Evolutionary conservation across 2,888 invertebrate species (phyloP), one percentile per base, ranked within the genome.

Genomic region (Scrobipalpa atriplicella): DNA sequence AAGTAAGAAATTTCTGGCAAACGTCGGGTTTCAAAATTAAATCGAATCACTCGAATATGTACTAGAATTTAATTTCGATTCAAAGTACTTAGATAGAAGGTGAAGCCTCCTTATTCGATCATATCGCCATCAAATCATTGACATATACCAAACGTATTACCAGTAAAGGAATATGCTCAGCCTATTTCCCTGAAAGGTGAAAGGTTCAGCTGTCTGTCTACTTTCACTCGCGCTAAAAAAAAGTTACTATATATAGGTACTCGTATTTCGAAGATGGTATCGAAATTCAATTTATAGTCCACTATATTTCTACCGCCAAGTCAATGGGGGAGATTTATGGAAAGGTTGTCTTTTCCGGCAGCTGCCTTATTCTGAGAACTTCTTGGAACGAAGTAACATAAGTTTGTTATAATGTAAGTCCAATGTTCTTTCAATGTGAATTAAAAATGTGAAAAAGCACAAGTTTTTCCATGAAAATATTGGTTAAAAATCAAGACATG

Each of bases 271-370:
- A 68, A 68, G 74, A 79, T 75, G 70, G 73, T 75, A 77, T 78
- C 74, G 72, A 73, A 74, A 78, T 81, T 78, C 76, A 80, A 80
- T 83, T 79, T 79, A 79, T 79, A 69, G 74, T 72, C 16, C 38
- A 74, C 74, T 73, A 78, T 75, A 74, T 76, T 77, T 78, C 81
- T 79, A 78, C 77, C 74, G 73, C 70, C 67, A 66, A 77, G 73
- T 74, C 75, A 72, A 72, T 68, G 19, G 7, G 41, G 68, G 54
- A 75, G 75, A 81, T 81, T 79, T 77, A 78, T 74, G 68, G 71
- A 52, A 52, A 18, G 52, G 36, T 29, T 52, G 52, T 43, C 18
- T 63, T 63, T 38, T 52, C 7, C 62, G n/a, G 47, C 62, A 19
- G 47, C 18, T 51, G 36, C 51, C 62, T 63, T 63, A 36, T 63